Base-by-base conservation (phyloP, 2,797 vertebrate genomes). In the Sternarchorhynchus goeldii region DNA sequence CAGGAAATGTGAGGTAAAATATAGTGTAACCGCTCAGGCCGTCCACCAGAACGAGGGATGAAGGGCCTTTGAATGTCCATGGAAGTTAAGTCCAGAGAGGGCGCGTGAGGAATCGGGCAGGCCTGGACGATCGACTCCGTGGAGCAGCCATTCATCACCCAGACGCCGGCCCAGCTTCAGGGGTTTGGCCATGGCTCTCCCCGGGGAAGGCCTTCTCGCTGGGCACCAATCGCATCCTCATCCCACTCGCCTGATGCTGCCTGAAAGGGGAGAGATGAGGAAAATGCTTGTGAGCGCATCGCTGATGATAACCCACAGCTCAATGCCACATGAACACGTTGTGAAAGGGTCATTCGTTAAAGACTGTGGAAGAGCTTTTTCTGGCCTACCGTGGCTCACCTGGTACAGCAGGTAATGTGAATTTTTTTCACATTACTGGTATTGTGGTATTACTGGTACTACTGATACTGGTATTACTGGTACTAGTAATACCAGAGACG, bases 221-320 rank as follows among this genome's bases (percentile, higher is more conserved):
- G 71, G 87, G 83, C 83, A 87, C 90, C 83, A 88, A 89, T 89
- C 89, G 87, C 92, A 92, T 94, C 85, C 88, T 87, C 60, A 86
- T 6, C 82, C 74, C 84, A 79, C 82, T 86, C 76, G 80, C 77
- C 80, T 89, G 88, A 89, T 88, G 83, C 86, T 81, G 85, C 86
- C 84, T 83, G 63, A 41, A 79, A 56, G 63, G 77, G 66, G 65
- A 69, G 57, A 78, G 58, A 25, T 25, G 56, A 55, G 50, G 90
- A 89, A 91, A 83, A 91, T 88, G 88, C 85, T 87, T 88, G 91
- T 94, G 92, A 94, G 92, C 91, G 92, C 84, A 91, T 86, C 86
- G 85, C 82, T 86, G 87, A 88, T 87, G 89, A 91, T 92, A 91
- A 92, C 88, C 90, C 86, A 86, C 80, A 83, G 88, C 84, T 90